Conservation (phyloP, 2,888 invertebrate genomes). For the Amphiduros pacificus region DNA sequence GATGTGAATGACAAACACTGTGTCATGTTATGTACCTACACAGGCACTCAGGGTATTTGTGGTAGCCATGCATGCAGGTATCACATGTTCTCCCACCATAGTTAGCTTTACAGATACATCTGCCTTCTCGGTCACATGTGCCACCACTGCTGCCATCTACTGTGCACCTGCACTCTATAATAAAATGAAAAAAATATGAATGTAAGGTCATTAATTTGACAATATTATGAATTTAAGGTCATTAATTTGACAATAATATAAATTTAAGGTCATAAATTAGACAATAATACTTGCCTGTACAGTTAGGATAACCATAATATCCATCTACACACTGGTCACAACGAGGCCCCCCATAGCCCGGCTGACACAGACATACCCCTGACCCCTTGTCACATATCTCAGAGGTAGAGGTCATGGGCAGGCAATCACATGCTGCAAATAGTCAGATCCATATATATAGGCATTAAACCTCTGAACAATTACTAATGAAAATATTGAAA, state of each 20-base stretch:
- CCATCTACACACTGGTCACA: constrained; percentile 84
- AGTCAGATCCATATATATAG: no score
- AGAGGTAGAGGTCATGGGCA: constrained; percentile 44
- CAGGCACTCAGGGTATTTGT: constrained; percentile 88
- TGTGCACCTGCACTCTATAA: constrained; percentile 79
- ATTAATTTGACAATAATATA: no score
- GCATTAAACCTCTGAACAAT: no score
- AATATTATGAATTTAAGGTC: no score
- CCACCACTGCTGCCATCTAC: constrained; percentile 83
- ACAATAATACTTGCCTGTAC: constrained; percentile 59
- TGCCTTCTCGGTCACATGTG: constrained; percentile 62
- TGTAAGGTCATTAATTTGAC: no score
- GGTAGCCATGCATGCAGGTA: constrained; percentile 73
- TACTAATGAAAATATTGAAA: no score
- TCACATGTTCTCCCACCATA: constrained; percentile 69
- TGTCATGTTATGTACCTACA: constrained; percentile 25
- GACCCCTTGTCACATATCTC: constrained; percentile 64
- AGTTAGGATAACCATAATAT: constrained; percentile 83
- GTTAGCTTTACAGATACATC: constrained; percentile 50
- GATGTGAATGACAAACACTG: no score
- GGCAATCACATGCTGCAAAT: constrained; percentile 52
- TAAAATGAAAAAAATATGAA: no score
- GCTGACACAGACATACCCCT: constrained; percentile 34
- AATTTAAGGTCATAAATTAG: no score
- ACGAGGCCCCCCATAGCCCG: constrained; percentile 56